phyloP scores from a whole-genome alignment of 2,113 vertebrate genomes.

The Pristiophorus japonicus region DNA sequence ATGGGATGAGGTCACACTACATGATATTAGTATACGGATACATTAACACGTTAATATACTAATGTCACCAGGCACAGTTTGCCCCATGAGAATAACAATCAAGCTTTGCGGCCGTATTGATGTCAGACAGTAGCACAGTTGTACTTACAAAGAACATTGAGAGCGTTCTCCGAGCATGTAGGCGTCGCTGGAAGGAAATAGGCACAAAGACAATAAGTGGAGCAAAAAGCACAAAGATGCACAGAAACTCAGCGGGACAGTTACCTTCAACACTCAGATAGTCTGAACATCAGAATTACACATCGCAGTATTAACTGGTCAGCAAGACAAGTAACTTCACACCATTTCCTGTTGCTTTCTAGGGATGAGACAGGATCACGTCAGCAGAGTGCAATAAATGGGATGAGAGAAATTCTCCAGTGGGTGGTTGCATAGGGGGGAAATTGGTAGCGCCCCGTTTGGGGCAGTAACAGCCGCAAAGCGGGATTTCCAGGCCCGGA shows the following conservation, averaged over 20 bases:
- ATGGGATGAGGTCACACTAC: background rate
- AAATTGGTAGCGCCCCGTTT: too few species aligned
- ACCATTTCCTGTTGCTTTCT: too few species aligned
- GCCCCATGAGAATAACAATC: background rate
- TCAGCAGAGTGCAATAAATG: background rate
- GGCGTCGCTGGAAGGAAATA: constrained; percentile 67
- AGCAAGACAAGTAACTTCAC: background rate
- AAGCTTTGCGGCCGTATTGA: background rate
- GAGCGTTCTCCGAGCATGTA: constrained; percentile 84
- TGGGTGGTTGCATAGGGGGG: background rate
- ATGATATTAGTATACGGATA: constrained; percentile 36
- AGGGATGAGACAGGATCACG: background rate
- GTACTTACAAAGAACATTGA: constrained; percentile 99
- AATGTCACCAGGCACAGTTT: background rate
- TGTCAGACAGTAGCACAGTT: background rate
- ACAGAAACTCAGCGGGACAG: background rate
- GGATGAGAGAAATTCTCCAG: background rate
- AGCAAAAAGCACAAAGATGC: constrained; percentile 50
- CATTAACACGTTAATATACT: constrained; percentile 24
- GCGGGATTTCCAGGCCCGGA: too few species aligned
- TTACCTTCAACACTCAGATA: background rate
- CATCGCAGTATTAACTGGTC: background rate
- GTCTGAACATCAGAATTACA: too few species aligned
- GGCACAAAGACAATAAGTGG: constrained; percentile 32
- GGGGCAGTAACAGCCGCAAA: too few species aligned